Evolutionary conservation across 2,797 vertebrate genomes (phyloP).

Genomic region (Eulemur rubriventer): DNA sequence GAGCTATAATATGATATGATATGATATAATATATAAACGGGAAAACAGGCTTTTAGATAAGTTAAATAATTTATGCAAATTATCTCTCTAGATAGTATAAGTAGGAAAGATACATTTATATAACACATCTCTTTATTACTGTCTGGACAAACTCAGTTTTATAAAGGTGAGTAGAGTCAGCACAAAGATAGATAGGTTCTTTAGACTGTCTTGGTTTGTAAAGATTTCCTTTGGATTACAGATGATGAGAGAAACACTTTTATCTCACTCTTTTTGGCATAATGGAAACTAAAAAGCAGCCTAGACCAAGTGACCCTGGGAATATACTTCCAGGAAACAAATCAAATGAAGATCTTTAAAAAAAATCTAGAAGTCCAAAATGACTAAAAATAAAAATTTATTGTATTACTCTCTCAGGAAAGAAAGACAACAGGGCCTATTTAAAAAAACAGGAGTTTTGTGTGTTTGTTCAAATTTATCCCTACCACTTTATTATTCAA

Average conservation of each 20-base stretch:
- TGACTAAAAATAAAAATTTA: not conserved
- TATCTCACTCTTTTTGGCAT: not conserved
- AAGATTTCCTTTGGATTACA: constrained; percentile 17
- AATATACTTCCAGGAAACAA: not conserved
- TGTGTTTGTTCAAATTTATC: not conserved
- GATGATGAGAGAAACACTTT: not conserved
- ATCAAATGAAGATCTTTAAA: not conserved
- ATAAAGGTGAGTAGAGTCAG: not conserved
- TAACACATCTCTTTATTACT: not conserved
- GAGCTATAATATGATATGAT: not conserved
- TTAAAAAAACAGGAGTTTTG: not conserved
- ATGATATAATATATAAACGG: not conserved
- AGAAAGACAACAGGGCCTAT: not conserved
- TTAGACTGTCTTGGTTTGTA: not conserved
- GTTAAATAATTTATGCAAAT: not conserved
- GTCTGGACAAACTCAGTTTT: not conserved
- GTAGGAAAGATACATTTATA: not conserved
- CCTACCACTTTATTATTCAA: not conserved
- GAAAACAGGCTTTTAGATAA: not conserved
- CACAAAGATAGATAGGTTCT: not conserved
- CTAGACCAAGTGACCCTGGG: not conserved
- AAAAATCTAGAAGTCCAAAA: not conserved
- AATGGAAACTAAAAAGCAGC: not conserved
- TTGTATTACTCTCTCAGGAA: not conserved
- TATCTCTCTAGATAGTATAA: not conserved